phyloP scores from a whole-genome alignment of 2,113 vertebrate genomes.

The Eclectus roratus region DNA sequence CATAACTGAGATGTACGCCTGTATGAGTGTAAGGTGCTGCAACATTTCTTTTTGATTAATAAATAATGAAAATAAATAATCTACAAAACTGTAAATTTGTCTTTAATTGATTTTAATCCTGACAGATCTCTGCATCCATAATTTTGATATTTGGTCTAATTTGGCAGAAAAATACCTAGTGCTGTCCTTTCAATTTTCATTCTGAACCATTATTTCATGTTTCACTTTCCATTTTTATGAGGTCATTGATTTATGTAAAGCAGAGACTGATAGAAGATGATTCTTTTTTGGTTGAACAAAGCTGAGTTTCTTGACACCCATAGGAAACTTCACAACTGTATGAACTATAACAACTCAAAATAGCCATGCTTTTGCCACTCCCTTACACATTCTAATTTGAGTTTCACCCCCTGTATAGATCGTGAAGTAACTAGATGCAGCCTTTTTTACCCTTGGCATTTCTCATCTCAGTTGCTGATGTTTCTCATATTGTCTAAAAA shows the following conservation, averaged over 20 bases:
- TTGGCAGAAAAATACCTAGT: background rate
- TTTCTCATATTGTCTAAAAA: background rate
- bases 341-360: background rate
- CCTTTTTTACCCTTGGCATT: background rate
- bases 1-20: background rate
- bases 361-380: background rate
- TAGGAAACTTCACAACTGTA: background rate
- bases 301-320: background rate
- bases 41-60: background rate
- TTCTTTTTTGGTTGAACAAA: background rate
- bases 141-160: background rate
- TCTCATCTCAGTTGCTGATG: background rate
- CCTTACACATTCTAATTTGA: background rate
- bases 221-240: background rate
- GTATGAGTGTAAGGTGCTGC: background rate
- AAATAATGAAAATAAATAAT: background rate
- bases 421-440: background rate
- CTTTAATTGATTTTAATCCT: background rate
- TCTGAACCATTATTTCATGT: background rate
- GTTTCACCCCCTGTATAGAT: background rate
- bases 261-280: background rate
- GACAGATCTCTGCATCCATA: background rate
- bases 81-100: background rate
- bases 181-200: background rate
- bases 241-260: background rate